Evolutionary conservation across 2,888 invertebrate species (phyloP).

Genomic region (Chrysolina oricalcia): DNA sequence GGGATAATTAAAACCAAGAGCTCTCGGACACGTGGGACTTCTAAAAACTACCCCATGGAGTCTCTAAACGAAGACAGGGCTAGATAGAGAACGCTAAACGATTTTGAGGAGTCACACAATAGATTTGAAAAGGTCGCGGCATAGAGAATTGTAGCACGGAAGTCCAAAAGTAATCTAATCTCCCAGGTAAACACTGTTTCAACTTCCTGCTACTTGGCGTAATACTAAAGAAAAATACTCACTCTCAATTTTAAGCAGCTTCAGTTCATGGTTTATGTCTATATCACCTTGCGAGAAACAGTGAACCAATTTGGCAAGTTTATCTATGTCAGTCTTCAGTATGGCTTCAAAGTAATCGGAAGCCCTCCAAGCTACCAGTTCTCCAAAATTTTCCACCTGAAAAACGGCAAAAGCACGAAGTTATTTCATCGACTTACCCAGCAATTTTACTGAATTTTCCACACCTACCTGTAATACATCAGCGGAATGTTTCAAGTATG

Average conservation of each 20-base stretch:
- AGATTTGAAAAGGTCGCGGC: too few species aligned
- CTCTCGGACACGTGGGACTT: too few species aligned
- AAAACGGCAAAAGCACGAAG: conserved; percentile 54
- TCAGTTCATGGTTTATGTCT: conserved; percentile 84
- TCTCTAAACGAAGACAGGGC: too few species aligned
- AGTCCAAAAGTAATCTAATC: too few species aligned
- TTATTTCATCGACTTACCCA: background rate
- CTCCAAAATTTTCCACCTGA: conserved; percentile 86
- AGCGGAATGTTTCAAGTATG: conserved; percentile 65
- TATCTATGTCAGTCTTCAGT: conserved; percentile 84
- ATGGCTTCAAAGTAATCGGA: conserved; percentile 83
- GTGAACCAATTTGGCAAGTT: conserved; percentile 82
- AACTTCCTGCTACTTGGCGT: too few species aligned
- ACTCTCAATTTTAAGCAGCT: conserved; percentile 86
- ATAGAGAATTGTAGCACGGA: too few species aligned
- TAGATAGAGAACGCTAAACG: too few species aligned
- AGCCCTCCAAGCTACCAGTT: conserved; percentile 86
- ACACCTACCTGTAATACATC: conserved; percentile 64
- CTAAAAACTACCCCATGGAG: too few species aligned
- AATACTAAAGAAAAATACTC: too few species aligned
- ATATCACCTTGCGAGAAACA: conserved; percentile 82
- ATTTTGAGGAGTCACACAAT: too few species aligned
- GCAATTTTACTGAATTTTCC: background rate
- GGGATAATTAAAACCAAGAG: too few species aligned
- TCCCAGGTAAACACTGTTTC: too few species aligned